Evolutionary conservation across 2,888 invertebrate genomes (phyloP).

Genomic region (Papilio gigon): DNA sequence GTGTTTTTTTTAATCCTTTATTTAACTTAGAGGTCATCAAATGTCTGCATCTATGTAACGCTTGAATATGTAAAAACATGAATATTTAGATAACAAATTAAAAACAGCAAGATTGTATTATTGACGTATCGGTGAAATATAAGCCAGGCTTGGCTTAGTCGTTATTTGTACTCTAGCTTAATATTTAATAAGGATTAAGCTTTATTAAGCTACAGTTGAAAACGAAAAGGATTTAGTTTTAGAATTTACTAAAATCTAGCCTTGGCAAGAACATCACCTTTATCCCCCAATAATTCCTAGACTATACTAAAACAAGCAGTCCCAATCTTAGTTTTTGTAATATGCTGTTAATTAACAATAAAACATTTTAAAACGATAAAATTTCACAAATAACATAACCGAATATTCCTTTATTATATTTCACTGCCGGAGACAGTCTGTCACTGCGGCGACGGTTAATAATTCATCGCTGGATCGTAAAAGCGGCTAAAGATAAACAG

Average conservation of each 20-base stretch:
- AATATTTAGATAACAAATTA: not conserved
- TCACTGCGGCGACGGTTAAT: conserved; percentile 69
- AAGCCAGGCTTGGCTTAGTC: not conserved
- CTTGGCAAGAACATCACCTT: too few relatives aligned
- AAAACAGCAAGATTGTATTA: not conserved
- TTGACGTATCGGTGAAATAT: not conserved
- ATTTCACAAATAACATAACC: conserved; percentile 44
- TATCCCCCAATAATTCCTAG: too few relatives aligned
- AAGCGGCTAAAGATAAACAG: conserved; percentile 74
- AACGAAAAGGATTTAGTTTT: too few relatives aligned
- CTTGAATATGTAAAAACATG: not conserved
- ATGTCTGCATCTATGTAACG: too few relatives aligned
- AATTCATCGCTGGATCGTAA: conserved; percentile 74
- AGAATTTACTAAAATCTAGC: too few relatives aligned
- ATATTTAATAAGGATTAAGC: too few relatives aligned
- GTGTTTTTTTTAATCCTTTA: not conserved
- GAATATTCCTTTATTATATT: conserved; percentile 58
- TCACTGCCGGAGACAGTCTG: conserved; percentile 73
- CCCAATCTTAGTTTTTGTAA: not conserved
- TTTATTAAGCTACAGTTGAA: too few relatives aligned
- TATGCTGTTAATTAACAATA: not conserved
- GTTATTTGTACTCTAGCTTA: too few relatives aligned
- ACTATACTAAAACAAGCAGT: not conserved
- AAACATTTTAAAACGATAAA: conserved; percentile 21
- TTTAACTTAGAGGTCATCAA: too few relatives aligned